phyloP scores from a whole-genome alignment of 2,797 vertebrate genomes.

The Pseudocheirus occidentalis region DNA sequence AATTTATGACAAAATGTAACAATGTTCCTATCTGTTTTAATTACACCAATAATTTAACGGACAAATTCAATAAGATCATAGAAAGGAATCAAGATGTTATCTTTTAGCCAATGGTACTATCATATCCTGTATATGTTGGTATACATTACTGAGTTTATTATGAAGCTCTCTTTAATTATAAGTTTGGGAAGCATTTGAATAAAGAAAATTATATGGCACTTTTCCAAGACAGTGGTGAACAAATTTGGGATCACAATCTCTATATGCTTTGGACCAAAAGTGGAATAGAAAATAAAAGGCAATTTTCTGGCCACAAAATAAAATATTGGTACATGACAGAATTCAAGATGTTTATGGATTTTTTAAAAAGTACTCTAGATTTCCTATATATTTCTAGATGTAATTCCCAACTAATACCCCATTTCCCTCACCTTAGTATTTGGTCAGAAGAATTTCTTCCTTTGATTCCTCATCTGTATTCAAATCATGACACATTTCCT shows the following conservation, averaged over 20 bases:
- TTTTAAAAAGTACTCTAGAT: background rate
- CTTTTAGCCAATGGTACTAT: constrained; percentile 56
- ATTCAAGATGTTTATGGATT: background rate
- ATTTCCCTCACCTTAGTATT: background rate
- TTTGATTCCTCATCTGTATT: background rate
- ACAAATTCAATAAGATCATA: constrained; percentile 76
- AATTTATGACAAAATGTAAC: constrained; percentile 83
- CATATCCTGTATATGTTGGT: constrained; percentile 48
- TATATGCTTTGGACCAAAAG: no score
- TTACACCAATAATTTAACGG: constrained; percentile 81
- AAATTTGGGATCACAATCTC: background rate
- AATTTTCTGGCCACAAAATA: background rate
- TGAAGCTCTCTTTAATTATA: constrained; percentile 39
- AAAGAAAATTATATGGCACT: background rate
- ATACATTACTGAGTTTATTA: constrained; percentile 14
- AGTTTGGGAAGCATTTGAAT: constrained; percentile 32
- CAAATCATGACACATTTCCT: no score
- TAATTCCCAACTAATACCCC: background rate
- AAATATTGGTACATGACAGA: background rate
- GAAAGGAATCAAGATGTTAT: constrained; percentile 61
- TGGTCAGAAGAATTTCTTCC: background rate
- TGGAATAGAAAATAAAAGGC: background rate
- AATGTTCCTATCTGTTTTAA: constrained; percentile 81
- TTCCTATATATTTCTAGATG: background rate
- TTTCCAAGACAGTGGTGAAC: background rate